A percentile compares a stretch with the other conserved stretches of the same genome.
Evolutionary conservation across 1,140 invertebrate species (phyloP).

Genomic region (Heliconius hewitsoni): DNA sequence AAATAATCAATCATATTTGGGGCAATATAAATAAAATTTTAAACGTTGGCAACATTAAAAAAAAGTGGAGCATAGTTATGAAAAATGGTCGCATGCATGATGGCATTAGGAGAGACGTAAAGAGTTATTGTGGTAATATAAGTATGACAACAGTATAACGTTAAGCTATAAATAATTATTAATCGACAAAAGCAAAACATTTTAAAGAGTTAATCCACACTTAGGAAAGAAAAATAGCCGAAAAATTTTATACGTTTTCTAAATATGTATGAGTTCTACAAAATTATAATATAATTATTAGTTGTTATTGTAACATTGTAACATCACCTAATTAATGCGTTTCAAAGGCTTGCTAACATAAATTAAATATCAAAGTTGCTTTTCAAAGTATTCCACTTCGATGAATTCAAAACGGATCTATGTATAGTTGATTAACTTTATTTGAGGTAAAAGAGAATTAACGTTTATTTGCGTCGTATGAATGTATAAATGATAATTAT

Average conservation of each 20-base stretch:
- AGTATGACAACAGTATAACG: too few relatives aligned
- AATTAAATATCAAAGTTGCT: background rate
- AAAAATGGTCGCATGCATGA: too few relatives aligned
- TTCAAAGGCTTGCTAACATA: background rate
- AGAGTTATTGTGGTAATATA: too few relatives aligned
- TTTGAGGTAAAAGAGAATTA: constrained; percentile 21
- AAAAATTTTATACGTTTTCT: too few relatives aligned
- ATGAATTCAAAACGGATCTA: constrained; percentile 21
- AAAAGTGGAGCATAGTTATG: too few relatives aligned
- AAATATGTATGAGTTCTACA: background rate
- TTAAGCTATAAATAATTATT: background rate
- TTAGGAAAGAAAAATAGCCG: too few relatives aligned
- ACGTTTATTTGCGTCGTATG: background rate
- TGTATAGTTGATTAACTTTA: constrained; percentile 18
- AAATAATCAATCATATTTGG: too few relatives aligned
- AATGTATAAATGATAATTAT: background rate
- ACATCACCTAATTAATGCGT: background rate
- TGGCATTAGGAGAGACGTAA: too few relatives aligned
- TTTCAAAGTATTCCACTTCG: constrained; percentile 14
- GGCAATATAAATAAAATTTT: too few relatives aligned
- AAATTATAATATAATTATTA: background rate
- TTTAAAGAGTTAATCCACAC: too few relatives aligned
- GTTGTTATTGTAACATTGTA: background rate
- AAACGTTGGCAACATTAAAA: too few relatives aligned
- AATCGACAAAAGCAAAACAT: background rate